Evolutionary conservation across 2,797 vertebrate species (phyloP), one percentile per base, ranked within the genome.

Genomic region (Sternotherus odoratus): DNA sequence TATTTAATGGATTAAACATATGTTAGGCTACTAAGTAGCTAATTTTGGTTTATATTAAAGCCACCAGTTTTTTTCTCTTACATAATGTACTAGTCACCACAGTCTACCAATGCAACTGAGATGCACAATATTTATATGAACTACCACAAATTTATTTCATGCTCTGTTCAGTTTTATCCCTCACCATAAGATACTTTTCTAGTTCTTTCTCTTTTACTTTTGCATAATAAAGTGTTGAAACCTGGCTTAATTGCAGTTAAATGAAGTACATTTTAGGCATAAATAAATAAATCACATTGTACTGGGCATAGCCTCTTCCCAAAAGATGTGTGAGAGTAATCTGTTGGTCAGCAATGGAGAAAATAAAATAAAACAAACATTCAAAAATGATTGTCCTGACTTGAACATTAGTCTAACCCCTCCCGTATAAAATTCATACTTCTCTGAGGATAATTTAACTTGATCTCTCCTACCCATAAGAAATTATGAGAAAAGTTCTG

Each of bases 1-100:
- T 96, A 90, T 91, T 90, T 95, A 94, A 95, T 94, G 93, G 95
- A 92, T 90, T 96, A 90, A 86, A 95, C 82, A 23, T 36, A 91
- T 82, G 77, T 92, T 75, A 94, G 51, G 91, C 74, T 96, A 95
- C 88, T 89, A 94, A 60, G 36, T 94, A 79, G 28, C 88, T 91
- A 80, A 92, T 80, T 94, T 83, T 49, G 21, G 56, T 87, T 95
- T 89, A 85, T 88, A 75, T 91, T 72, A n/a, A 90, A 94, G 50
- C 53, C 78, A 84, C 0, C 3, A 87, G 49, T 0, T 12, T 8
- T 43, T 12, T 8, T 66, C 39, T 72, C 53, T 24, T 26, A 8
- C n/a, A 46, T 66, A 88, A 89, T 79, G 82, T 80, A 87, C 36
- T 80, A 51, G 24, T 8, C 39, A 53, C 85, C 69, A 85, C 56